Evolutionary conservation across 2,888 invertebrate genomes (phyloP), one percentile per base, ranked within the genome.

Genomic region (Amblyjoppa proteus): DNA sequence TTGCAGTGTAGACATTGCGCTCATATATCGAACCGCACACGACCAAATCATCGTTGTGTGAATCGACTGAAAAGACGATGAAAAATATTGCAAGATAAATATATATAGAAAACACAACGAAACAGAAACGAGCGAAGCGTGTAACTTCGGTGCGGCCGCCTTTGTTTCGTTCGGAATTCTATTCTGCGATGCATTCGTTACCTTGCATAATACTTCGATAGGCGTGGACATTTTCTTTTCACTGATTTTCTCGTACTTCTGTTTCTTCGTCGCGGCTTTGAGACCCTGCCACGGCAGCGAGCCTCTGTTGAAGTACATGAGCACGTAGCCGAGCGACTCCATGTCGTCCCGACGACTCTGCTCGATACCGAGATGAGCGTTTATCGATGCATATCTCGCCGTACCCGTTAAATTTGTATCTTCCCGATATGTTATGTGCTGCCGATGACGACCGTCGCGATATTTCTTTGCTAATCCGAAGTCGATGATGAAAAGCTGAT

Each of bases 191-290:
- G 28, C 13, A 74, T 74, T 34, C 11, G 94, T 94, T 94, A 97
- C 97, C 96, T 99, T 99, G 96, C 99, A 99, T 89, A 99, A 96
- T 91, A 98, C 97, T 96, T 99, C 99, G 88, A 99, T 98, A 6
- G 99, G 98, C 56, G 99, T 99, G 84, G 99, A 98, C 99, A 99
- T 99, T 95, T 99, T 99, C 95, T 99, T 99, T 95, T 99, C 99
- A 93, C 99, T 99, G 94, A 99, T 99, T 95, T 99, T 98, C 94
- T 99, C 99, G 94, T 99, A 99, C 94, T 99, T 99, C 94, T 99
- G 99, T 94, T 98, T 99, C 95, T 99, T 99, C 79, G 98, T 99
- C 87, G 98, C 98, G 69, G 99, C 99, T 95, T 98, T 99, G 90
- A 99, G 96, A 45, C 99, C 99, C 94, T 99, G 99, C 99, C 99